Evolutionary conservation across 1,140 invertebrate genomes (phyloP), one percentile per base, ranked within the genome.

Genomic region (Paracyclopina nana): DNA sequence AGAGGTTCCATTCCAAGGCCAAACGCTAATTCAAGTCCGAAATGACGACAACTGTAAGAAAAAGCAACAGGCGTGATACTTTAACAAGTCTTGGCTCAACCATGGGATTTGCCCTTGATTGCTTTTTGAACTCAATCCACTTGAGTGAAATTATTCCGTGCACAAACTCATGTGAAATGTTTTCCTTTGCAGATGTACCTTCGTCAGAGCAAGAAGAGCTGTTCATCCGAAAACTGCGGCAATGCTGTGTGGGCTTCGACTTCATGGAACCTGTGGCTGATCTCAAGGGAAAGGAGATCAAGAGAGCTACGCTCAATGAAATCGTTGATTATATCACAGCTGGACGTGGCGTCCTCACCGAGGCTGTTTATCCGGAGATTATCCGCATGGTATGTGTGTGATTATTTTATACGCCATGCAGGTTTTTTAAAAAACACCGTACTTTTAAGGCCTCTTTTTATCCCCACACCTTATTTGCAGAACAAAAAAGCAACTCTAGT

Each of bases 211-310:
- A 95, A 65, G 90, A 96, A 66, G 88, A 96, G 55, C 69, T 98
- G 55, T 96, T 99, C 65, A 91, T 96, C 59, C 78, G 87, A 59
- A 98, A 98, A 68, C 71, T 99, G 55, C 78, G 87, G 58, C 92
- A 98, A 73, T 98, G 95, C 68, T 95, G 88, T 69, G 84, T 96
- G 60, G 80, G 91, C 58, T 99, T 97, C 71, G 92, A 99, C 68
- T 99, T 99, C 68, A 85, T 95, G 76, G 94, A 98, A 72, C 88
- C 92, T 41, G 80, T 96, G 52, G 82, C 84, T 63, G 91, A 98
- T 69, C 71, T 98, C 56, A 96, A 96, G 70, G 90, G 85, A 60
- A 98, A 98, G 67, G 95, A 99, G 71, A 87, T 97, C 56, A 99
- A 99, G 69, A 76, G 94, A 61, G 80, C 79, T 57, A 84, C 91